Base-by-base conservation (phyloP, 2,797 vertebrate genomes). In the Nasua narica region DNA sequence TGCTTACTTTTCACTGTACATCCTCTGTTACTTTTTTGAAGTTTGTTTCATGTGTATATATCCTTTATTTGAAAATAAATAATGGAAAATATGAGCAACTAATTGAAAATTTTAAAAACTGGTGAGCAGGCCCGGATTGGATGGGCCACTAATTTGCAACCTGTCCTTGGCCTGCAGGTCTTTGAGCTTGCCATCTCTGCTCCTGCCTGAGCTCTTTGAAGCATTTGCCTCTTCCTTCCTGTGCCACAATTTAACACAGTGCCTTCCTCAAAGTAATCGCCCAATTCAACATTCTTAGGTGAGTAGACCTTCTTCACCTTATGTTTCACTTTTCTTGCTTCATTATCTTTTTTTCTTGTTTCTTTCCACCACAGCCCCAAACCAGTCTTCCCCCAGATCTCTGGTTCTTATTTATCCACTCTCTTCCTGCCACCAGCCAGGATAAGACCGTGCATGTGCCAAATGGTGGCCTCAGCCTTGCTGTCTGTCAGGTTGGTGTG, bases 21-120 rank as follows among this genome's bases (percentile, higher is more conserved):
- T 83, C 23, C n/a, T 87, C 29, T 56, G 25, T 62, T 90, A 82
- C 27, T 82, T 94, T 94, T 97, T 70, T 85, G 62, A 76, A 70
- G 14, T 69, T 88, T 58, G 23, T 60, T 86, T 76, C 65, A 48
- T 65, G 15, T 23, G 2, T 29, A 29, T 74, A 7, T 65, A 32
- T 85, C 18, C 50, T 76, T 72, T 84, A 58, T 79, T 90, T 78
- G 14, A n/a, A 76, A 94, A 43, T 37, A 85, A 19, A 50, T 74
- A 48, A 29, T 23, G 43, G 16, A 62, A 82, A 82, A 15, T 40
- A 37, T 46, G 32, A 13, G 32, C 32, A 25, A 29, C 19, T 76
- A 52, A 37, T 70, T 46, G 23, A 72, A 84, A 48, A 70, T 21
- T 35, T 83, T 25, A 60, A 74, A 81, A 21, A 27, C 43, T 86